phyloP scores from a whole-genome alignment of 2,888 invertebrate species.

The Morpho achilles region DNA sequence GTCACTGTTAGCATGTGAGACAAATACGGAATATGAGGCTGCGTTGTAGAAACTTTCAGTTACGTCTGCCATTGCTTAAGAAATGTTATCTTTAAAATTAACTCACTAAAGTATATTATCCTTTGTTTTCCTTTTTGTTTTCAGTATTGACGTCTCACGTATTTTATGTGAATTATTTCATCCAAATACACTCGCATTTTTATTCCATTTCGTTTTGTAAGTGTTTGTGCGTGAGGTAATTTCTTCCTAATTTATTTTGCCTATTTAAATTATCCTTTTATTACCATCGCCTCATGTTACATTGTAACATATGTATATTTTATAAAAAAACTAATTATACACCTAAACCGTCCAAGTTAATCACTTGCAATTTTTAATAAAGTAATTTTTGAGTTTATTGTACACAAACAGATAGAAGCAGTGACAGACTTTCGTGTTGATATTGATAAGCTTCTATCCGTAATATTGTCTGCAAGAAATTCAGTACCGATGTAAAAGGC shows the following conservation, averaged over 20 bases:
- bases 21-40: slow-evolving; percentile 48
- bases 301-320: too few relatives aligned
- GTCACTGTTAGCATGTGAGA: slow-evolving; percentile 46
- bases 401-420: too few relatives aligned
- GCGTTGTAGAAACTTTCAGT: slow-evolving; percentile 33
- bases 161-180: slow-evolving; percentile 42
- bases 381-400: too few relatives aligned
- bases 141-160: slow-evolving; percentile 33
- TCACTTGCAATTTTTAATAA: too few relatives aligned
- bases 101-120: slow-evolving; percentile 15
- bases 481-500: too few relatives aligned
- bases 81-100: slow-evolving; percentile 7
- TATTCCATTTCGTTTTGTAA: slow-evolving; percentile 35
- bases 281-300: background rate
- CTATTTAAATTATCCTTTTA: slow-evolving; percentile 30
- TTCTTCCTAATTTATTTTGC: slow-evolving; percentile 34
- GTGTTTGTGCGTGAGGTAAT: slow-evolving; percentile 33
- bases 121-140: slow-evolving; percentile 14
- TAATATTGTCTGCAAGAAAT: too few relatives aligned
- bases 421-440: too few relatives aligned
- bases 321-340: too few relatives aligned
- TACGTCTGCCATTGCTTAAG: slow-evolving; percentile 16
- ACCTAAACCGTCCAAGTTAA: too few relatives aligned
- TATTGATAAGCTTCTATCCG: too few relatives aligned
- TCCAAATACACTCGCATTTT: slow-evolving; percentile 32